phyloP scores from a whole-genome alignment of 2,888 invertebrate species.

The Protophormia terraenovae region DNA sequence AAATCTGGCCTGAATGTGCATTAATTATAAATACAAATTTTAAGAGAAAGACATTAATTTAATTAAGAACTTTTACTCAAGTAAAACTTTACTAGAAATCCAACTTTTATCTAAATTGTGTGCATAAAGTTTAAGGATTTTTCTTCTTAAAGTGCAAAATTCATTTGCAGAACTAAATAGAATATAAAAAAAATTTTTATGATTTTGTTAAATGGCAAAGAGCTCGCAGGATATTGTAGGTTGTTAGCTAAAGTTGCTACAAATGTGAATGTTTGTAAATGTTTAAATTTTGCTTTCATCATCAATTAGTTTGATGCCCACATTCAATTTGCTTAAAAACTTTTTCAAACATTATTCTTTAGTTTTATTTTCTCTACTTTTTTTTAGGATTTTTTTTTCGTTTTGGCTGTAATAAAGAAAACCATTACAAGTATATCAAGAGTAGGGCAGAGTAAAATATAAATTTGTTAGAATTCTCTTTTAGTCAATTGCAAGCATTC shows the following conservation, averaged over 20 bases:
- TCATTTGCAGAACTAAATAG: not conserved
- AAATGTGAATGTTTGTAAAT: not conserved
- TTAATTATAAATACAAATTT: not conserved
- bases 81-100: not conserved
- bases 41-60: not conserved
- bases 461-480: slow-evolving; percentile 13
- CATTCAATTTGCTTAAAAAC: slow-evolving; percentile 62
- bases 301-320: slow-evolving; percentile 62
- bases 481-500: slow-evolving; percentile 32
- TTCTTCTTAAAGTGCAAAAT: not conserved
- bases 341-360: slow-evolving; percentile 9
- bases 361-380: not conserved
- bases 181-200: too few species aligned
- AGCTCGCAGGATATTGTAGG: not conserved
- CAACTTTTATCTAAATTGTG: not conserved
- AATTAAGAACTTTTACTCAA: not conserved
- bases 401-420: not conserved
- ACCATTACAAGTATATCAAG: slow-evolving; percentile 38
- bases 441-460: not conserved
- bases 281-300: slow-evolving; percentile 43
- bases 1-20: not conserved
- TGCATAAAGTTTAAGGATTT: not conserved
- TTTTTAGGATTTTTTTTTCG: not conserved
- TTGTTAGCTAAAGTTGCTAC: not conserved
- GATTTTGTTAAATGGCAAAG: not conserved